phyloP scores from a whole-genome alignment of 2,113 vertebrate species.

The Callipepla squamata region DNA sequence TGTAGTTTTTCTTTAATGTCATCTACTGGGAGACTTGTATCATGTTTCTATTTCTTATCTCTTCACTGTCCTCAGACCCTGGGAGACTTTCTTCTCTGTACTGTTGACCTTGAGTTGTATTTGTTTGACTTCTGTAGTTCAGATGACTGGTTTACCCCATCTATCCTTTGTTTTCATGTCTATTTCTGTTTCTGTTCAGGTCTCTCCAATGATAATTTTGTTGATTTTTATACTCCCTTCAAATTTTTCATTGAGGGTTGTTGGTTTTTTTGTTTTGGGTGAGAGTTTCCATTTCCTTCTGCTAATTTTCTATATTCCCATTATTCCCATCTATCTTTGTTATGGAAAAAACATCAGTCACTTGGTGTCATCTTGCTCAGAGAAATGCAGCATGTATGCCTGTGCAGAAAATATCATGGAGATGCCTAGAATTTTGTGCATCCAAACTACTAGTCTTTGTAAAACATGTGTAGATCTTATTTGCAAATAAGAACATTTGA shows the following conservation, averaged over 20 bases:
- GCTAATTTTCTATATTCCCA: background rate
- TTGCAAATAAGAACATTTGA: background rate
- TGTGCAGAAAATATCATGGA: background rate
- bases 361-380: background rate
- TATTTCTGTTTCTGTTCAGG: background rate
- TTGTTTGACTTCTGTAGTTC: background rate
- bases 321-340: background rate
- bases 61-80: background rate
- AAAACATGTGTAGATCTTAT: background rate
- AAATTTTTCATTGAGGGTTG: background rate
- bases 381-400: background rate
- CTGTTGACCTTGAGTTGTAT: background rate
- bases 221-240: background rate
- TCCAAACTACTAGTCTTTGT: background rate
- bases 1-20: fast-evolving
- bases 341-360: background rate
- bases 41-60: background rate
- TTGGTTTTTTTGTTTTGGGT: background rate
- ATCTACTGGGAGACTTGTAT: background rate
- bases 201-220: background rate
- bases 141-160: background rate
- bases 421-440: background rate
- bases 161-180: background rate
- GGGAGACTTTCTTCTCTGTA: background rate
- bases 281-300: background rate